Base-by-base conservation (phyloP, 2,888 invertebrate genomes). In the Perizoma flavofasciatum region DNA sequence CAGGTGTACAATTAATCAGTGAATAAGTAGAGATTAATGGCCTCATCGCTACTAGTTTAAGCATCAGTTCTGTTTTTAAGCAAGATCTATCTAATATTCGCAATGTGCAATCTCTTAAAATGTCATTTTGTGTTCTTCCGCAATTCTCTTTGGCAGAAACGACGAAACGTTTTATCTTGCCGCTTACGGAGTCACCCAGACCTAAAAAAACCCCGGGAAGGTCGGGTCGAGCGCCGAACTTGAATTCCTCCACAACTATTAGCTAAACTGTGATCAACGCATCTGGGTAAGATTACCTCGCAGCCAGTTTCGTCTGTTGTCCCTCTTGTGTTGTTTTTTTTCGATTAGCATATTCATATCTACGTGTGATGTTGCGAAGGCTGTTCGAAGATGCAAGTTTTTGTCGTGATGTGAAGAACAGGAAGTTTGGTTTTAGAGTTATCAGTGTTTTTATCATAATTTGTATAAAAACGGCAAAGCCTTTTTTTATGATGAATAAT, bases 291-390 rank as follows among this genome's bases (percentile, higher is more conserved):
- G 62, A 67, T 64, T 55, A 67, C 69, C 70, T 53, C 49, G 60
- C 51, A 68, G 75, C 74, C 75, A 67, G 77, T 69, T 74, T 75
- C 65, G 52, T 74, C 65, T 67, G 69, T 69, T 70, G 61, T 51
- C 65, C 45, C 61, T 47, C 61, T 65, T 69, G 71, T 69, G 47
- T 35, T 4, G 37, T 37, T 5, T 37, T 37, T 6, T 37, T 1
- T 37, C 4, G 7, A 4, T 7, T 1, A 37, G 37, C 5, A 43
- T 57, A 62, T 70, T 69, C 59, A 66, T 68, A 67, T 68, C 47
- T 52, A 66, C 50, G 60, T 59, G 68, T 51, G 66, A 70, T 68
- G 66, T 67, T 61, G 60, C 54, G 40, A 62, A 68, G 67, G 55
- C 57, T 65, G 59, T 49, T 55, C 40, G 59, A 49, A 60, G 44